A percentile compares a stretch with the other conserved stretches of the same genome.
phyloP scores from a whole-genome alignment of 2,113 vertebrate genomes.

The Ahaetulla prasina region DNA sequence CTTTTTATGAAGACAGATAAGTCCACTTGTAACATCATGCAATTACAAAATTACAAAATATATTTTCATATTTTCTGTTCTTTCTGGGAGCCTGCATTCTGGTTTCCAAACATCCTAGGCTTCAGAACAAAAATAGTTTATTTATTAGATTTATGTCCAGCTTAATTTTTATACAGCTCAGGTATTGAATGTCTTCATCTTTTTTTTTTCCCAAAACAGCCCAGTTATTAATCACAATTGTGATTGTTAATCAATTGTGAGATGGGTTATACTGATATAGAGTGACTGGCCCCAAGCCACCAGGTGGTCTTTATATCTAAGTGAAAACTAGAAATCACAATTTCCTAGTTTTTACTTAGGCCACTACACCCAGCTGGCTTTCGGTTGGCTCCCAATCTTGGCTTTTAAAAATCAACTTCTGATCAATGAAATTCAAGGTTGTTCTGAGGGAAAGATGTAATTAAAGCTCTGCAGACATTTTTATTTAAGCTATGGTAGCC shows the following conservation, averaged over 20 bases:
- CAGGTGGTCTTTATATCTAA: not conserved
- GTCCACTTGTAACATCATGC: not conserved
- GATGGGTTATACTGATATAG: not conserved
- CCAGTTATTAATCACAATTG: not conserved
- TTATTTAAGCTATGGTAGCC: not conserved
- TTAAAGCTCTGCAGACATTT: not conserved
- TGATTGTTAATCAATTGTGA: not conserved
- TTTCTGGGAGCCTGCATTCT: not conserved
- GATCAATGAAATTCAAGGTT: not conserved
- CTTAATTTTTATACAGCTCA: not conserved
- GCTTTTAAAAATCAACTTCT: not conserved
- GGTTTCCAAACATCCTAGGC: not conserved
- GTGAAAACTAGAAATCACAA: not conserved
- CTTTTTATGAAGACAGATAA: no score
- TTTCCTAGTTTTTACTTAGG: not conserved
- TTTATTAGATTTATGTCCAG: not conserved
- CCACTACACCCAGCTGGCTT: not conserved
- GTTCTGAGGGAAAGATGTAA: not conserved
- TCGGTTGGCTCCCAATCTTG: not conserved
- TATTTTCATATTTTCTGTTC: not conserved
- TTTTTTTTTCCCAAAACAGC: not conserved
- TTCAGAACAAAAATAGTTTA: not conserved
- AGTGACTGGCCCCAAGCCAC: not conserved
- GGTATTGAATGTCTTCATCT: not conserved
- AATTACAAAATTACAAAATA: not conserved